A percentile compares a stretch with the other conserved stretches of the same genome.
Evolutionary conservation across 2,797 vertebrate genomes (phyloP).

Genomic region (Cirrhinus molitorella): DNA sequence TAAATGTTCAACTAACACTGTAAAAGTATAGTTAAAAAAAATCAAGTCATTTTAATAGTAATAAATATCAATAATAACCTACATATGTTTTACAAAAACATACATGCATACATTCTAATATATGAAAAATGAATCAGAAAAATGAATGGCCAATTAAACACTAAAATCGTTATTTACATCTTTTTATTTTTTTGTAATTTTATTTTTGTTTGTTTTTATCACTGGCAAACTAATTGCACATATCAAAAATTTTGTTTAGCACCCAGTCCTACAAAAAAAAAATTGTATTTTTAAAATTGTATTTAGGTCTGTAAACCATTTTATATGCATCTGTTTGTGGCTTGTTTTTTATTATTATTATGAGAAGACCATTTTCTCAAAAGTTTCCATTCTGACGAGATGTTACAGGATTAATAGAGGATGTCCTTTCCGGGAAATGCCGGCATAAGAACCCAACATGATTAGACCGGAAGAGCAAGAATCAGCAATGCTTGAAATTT

Average conservation of each 20-base stretch:
- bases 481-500: slow-evolving; percentile 87
- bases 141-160: neutral
- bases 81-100: neutral
- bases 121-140: slow-evolving; percentile 2
- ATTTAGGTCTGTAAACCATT: neutral
- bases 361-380: neutral
- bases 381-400: slow-evolving; percentile 26
- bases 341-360: neutral
- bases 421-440: slow-evolving; percentile 63
- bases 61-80: neutral
- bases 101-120: no score
- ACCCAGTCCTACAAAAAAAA: neutral
- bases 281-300: fast-evolving
- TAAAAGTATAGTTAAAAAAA: neutral
- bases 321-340: neutral
- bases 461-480: slow-evolving; percentile 84
- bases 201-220: neutral
- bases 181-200: neutral
- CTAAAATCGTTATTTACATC: neutral
- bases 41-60: neutral
- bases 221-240: neutral
- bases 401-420: slow-evolving; percentile 60
- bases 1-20: neutral
- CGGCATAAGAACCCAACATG: slow-evolving; percentile 76
- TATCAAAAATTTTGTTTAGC: neutral